Base-by-base conservation (phyloP, 2,888 invertebrate species). In the Atrina japonica region DNA sequence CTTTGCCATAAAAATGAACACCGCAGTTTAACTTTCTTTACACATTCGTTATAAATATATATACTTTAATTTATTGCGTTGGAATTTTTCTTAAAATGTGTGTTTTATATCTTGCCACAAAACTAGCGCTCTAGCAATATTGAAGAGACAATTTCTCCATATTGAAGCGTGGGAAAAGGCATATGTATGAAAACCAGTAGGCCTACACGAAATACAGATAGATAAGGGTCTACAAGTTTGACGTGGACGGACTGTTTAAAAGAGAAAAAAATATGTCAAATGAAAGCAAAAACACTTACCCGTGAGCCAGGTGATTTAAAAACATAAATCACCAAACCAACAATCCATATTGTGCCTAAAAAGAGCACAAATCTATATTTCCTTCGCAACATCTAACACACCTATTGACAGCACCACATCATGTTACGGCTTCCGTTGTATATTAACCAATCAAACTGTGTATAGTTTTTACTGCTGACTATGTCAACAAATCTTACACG, bases 341-440 rank as follows among this genome's bases (percentile, higher is more conserved):
- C 73, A 27, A 85, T 78, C 86, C 86, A 86, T 55, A 85, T 55
- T 73, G 82, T 79, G 69, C 84, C 81, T 47, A 86, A 76, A 45
- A 84, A 70, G 58, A 86, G 82, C 76, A 86, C 81, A 71, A 84
- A 75, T 27, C 84, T 75, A 66, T 84, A 82, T 75, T 82, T 84
- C 71, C 83, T 82, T 66, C 86, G 83, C 70, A 85, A 76, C 86
- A 86, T 86, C 52, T 52, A 52, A 52, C 23, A 21, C 52, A 18
- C 23, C 52, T 18, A 25, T 52, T 52, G 52, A 1, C 21, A 52
- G 52, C 21, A 11, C 18, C 52, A 21, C 52, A 52, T 52, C 11
- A 52, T 25, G 21, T 21, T 52, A 21, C 52, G 52, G 52, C 52
- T 52, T 52, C 52, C 52, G 52, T 23, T 25, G 21, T 23, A 5